Evolutionary conservation across 2,797 vertebrate species (phyloP).

Genomic region (Gambusia yucatana): DNA sequence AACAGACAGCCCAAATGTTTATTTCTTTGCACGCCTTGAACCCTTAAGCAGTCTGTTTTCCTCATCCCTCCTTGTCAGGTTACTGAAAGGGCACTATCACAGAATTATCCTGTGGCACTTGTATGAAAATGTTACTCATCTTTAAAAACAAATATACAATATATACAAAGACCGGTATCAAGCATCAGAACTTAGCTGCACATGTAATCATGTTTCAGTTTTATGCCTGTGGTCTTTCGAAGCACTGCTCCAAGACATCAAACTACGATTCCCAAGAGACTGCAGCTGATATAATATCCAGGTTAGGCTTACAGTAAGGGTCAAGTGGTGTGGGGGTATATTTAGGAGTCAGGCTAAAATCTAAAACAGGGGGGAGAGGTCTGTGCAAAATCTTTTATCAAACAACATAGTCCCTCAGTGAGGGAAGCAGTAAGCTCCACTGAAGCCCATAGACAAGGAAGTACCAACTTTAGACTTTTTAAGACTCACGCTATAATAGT

Average conservation of each 20-base stretch:
- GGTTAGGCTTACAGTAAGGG: conserved; percentile 35
- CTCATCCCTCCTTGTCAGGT: not conserved
- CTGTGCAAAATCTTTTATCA: conserved; percentile 12
- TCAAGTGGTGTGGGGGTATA: conserved; percentile 17
- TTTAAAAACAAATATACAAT: conserved; percentile 35
- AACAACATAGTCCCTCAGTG: conserved; percentile 39
- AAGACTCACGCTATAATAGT: conserved; percentile 26
- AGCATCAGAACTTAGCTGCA: conserved; percentile 14
- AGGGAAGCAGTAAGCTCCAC: conserved; percentile 49
- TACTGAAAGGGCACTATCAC: not conserved
- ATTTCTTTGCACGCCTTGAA: not conserved
- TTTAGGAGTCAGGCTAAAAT: conserved; percentile 14
- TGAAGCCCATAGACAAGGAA: conserved; percentile 22
- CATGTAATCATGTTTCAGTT: conserved; percentile 28
- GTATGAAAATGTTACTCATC: not conserved
- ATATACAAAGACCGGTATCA: conserved; percentile 29
- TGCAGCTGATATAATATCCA: conserved; percentile 10
- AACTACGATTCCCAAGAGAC: conserved; percentile 1
- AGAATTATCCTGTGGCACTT: not conserved
- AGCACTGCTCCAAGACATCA: conserved; percentile 20
- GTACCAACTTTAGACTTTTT: conserved; percentile 32
- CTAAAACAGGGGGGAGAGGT: conserved; percentile 12
- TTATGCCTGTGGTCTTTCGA: conserved; percentile 10
- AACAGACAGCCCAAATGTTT: conserved; percentile 4
- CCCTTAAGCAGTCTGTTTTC: not conserved